These are phyloP conservation scores for Diplolepis rosae DNA, from an alignment of 2,888 invertebrate genomes.

Conservation along the genomic window DNA sequence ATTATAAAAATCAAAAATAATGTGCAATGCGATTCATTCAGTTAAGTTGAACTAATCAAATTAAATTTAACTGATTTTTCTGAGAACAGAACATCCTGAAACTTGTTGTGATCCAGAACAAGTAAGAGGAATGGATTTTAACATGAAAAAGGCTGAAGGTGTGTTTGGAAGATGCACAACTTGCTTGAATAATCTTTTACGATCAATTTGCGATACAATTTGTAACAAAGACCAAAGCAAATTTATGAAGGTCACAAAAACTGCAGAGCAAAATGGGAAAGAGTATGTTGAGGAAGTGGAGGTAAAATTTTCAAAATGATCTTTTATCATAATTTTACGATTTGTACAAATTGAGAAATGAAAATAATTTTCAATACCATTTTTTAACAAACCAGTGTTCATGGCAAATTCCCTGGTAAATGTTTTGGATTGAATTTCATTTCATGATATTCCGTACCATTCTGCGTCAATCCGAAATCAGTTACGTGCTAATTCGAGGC, in stretches of 20 bases:
- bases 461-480: too few species aligned
- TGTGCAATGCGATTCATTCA: too few species aligned
- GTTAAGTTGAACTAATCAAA: not conserved
- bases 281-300: constrained; percentile 51
- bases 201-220: constrained; percentile 86
- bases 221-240: constrained; percentile 84
- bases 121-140: constrained; percentile 75
- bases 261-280: not conserved
- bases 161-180: constrained; percentile 87
- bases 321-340: too few species aligned
- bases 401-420: too few species aligned
- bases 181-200: constrained; percentile 85
- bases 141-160: constrained; percentile 79
- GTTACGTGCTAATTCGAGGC: too few species aligned
- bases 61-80: not conserved
- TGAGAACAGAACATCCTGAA: constrained; percentile 68
- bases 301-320: too few species aligned
- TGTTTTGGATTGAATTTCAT: too few species aligned
- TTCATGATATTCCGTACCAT: too few species aligned
- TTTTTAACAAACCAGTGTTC: too few species aligned
- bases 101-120: constrained; percentile 80
- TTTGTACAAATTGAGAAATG: too few species aligned
- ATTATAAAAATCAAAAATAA: too few species aligned
- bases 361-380: too few species aligned
- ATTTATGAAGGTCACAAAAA: constrained; percentile 74